Conservation (phyloP, 2,888 invertebrate species). For the Encarsia formosa region DNA sequence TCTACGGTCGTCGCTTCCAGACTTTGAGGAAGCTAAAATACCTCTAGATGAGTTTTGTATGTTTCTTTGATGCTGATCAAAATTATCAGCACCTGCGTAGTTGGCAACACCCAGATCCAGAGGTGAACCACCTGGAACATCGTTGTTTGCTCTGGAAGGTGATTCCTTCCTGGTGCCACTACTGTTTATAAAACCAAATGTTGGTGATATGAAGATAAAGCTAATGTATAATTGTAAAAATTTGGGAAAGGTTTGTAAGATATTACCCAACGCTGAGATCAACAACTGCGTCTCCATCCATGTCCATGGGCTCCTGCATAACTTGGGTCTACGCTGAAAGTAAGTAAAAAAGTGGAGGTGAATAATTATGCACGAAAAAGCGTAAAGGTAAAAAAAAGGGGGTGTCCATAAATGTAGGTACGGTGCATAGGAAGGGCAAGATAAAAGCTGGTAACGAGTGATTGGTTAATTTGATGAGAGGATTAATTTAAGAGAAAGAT, state of each 20-base stretch:
- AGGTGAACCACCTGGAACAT: slow-evolving; percentile 35
- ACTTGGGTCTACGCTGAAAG: slow-evolving; percentile 2
- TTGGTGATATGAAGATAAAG: neutral
- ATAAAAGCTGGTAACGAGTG: no score
- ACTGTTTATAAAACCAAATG: slow-evolving; percentile 29
- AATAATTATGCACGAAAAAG: no score
- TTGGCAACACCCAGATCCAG: slow-evolving; percentile 44
- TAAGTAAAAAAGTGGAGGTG: no score
- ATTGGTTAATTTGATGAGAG: no score
- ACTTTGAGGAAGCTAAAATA: slow-evolving; percentile 47
- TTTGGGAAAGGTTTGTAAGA: neutral
- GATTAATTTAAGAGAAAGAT: no score
- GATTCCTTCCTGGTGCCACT: slow-evolving; percentile 47
- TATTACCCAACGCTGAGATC: slow-evolving; percentile 80
- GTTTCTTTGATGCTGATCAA: slow-evolving; percentile 45
- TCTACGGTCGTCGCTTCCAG: slow-evolving; percentile 49
- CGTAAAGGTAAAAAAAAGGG: no score
- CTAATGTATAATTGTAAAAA: neutral
- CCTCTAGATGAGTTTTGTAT: slow-evolving; percentile 48
- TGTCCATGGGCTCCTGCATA: slow-evolving; percentile 68
- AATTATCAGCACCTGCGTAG: slow-evolving; percentile 43
- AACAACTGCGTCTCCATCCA: slow-evolving; percentile 79
- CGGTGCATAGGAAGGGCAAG: no score
- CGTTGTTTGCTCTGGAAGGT: slow-evolving; percentile 34
- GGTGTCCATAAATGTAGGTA: no score